Base-by-base conservation (phyloP, 2,888 invertebrate species). In the Drosophila kanekoi region DNA sequence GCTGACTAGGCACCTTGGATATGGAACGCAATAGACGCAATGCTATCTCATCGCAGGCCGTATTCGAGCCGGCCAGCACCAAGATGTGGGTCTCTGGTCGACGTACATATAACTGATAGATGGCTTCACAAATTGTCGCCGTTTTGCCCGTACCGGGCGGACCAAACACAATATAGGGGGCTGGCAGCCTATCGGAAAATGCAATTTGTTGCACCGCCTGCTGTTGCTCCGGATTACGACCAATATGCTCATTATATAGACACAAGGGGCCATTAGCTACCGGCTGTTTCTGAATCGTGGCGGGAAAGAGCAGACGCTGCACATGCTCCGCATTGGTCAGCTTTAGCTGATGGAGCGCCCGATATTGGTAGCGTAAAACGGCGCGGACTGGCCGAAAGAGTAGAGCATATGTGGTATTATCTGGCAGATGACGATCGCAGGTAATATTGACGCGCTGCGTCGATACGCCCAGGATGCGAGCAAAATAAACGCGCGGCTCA, bases 111-210 rank as follows among this genome's bases (percentile, higher is more conserved):
- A 96, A 93, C 91, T 96, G 96, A 57, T 94, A 92, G 48, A 96
- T 94, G 5, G 95, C 93, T 91, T 96, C 96, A 2, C 96, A 95
- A 8, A 96, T 81, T 1, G 96, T 96, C 1, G 95, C 93, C 0
- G 96, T 96, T 91, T 96, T 96, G 1, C 96, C 96, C 2, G 95
- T 95, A 92, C 94, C 71, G 94, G 80, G 77, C 8, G 78, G 78
- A 2, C 98, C 98, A 92, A 96, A 97, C 44, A 98, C 93, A 37
- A 97, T 94, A 87, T 97, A 98, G 0, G 98, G 97, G 1, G 94
- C 94, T 1, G 94, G 93, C 5, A 94, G 93, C 13, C 51, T 74
- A 2, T 51, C 13, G 13, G 59, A 52, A 2, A 84, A n/a, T 0
- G 96, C 84, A 49, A 96, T 96, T 80, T 95, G 95, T 53, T 93